Percentiles rank a stretch among this genome's conserved stretches.
Conservation (phyloP, 2,888 invertebrate species). For the Cephus rjabovi region DNA sequence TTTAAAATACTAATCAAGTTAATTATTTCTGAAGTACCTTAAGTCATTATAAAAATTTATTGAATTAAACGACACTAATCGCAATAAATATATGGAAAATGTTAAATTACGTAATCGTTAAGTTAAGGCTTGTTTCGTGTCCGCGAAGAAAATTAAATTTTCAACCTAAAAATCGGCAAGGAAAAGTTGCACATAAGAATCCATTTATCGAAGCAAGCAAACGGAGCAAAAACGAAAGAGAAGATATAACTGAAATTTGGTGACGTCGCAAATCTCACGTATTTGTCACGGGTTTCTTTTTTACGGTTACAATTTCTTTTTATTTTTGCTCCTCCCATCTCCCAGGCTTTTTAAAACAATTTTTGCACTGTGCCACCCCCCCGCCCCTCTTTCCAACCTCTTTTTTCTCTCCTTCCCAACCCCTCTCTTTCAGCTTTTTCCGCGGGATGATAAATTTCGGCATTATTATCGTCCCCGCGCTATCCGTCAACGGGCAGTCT, state of each 20-base stretch:
- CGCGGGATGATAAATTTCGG: background rate
- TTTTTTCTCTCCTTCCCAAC: background rate
- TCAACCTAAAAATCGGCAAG: background rate
- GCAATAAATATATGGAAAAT: too few species aligned
- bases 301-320: background rate
- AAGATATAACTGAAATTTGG: background rate
- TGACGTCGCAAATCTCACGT: background rate
- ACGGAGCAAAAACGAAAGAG: background rate
- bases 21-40: too few species aligned
- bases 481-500: background rate
- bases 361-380: background rate
- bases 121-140: too few species aligned
- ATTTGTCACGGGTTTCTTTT: background rate
- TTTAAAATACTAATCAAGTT: too few species aligned
- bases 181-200: background rate
- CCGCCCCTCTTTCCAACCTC: background rate
- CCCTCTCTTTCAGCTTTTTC: background rate
- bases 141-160: too few species aligned
- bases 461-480: background rate
- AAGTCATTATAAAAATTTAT: too few species aligned
- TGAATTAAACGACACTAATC: too few species aligned
- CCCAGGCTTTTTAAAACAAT: background rate
- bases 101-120: too few species aligned
- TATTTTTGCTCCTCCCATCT: background rate
- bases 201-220: background rate